These are phyloP conservation scores for Yponomeuta cagnagella DNA, from an alignment of 2,888 invertebrate species.

Conservation along the genomic window DNA sequence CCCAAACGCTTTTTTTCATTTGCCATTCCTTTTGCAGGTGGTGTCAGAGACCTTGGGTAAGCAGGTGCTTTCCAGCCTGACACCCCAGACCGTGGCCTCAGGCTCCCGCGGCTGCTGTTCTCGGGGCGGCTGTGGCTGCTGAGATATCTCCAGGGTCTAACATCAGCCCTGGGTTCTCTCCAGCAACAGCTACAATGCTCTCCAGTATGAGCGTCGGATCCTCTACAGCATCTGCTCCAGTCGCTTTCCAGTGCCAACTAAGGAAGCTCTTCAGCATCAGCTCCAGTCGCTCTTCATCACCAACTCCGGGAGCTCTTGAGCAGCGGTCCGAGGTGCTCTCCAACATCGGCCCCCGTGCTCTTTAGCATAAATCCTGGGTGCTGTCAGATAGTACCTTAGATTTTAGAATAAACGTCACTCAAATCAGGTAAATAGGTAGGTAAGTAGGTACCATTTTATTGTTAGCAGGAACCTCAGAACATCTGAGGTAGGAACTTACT, in stretches of 20 bases:
- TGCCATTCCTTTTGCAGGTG: neutral
- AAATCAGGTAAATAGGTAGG: neutral
- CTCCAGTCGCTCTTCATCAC: no score
- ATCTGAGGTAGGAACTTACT: neutral
- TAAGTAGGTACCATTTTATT: neutral
- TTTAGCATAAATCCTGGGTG: neutral
- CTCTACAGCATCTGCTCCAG: no score
- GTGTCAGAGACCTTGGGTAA: slow-evolving; percentile 49
- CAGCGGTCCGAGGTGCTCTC: neutral
- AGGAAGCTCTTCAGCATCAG: no score
- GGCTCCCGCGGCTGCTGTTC: neutral
- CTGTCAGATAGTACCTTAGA: no score
- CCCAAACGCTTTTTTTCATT: no score
- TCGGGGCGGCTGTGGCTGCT: neutral
- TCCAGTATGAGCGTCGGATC: no score
- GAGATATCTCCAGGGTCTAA: neutral
- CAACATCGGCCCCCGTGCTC: no score
- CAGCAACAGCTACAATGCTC: no score
- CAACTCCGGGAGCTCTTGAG: neutral
- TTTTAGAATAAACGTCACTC: neutral
- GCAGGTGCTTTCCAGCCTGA: slow-evolving; percentile 49
- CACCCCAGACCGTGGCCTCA: neutral
- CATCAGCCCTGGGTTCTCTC: no score
- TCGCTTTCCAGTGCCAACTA: no score
- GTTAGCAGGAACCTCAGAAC: no score